phyloP scores from a whole-genome alignment of 2,113 vertebrate genomes.

The Trichechus manatus region DNA sequence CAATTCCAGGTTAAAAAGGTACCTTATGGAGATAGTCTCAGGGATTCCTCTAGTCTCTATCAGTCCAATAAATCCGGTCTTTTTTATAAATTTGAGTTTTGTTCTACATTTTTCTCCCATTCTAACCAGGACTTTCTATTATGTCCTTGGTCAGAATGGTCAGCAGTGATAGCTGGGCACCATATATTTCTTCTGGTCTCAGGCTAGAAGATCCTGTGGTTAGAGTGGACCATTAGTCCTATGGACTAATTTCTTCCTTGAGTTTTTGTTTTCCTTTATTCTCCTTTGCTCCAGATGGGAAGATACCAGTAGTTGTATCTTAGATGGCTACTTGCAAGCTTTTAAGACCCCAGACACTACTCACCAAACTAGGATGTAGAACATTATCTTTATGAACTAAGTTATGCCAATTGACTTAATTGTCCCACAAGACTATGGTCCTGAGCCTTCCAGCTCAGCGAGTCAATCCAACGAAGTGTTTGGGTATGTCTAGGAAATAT shows the following conservation, averaged over 20 bases:
- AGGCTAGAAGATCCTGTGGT: background rate
- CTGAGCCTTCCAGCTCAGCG: background rate
- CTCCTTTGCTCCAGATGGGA: background rate
- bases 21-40: too few relatives aligned
- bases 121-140: background rate
- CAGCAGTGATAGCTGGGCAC: background rate
- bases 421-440: background rate
- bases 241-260: too few relatives aligned
- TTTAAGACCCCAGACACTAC: too few relatives aligned
- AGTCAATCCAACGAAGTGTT: background rate
- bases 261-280: background rate
- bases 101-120: background rate
- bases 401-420: background rate
- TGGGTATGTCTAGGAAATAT: background rate
- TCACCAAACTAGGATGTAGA: background rate
- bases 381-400: background rate
- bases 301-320: background rate
- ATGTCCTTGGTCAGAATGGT: background rate
- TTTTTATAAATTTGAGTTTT: background rate
- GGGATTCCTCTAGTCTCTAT: too few relatives aligned
- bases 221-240: background rate
- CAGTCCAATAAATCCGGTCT: too few relatives aligned
- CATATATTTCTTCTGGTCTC: background rate
- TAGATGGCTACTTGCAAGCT: too few relatives aligned
- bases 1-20: too few relatives aligned